A percentile compares a stretch with the other conserved stretches of the same genome.
Evolutionary conservation across 2,888 invertebrate species (phyloP).

Genomic region (Clistopyga incitator): DNA sequence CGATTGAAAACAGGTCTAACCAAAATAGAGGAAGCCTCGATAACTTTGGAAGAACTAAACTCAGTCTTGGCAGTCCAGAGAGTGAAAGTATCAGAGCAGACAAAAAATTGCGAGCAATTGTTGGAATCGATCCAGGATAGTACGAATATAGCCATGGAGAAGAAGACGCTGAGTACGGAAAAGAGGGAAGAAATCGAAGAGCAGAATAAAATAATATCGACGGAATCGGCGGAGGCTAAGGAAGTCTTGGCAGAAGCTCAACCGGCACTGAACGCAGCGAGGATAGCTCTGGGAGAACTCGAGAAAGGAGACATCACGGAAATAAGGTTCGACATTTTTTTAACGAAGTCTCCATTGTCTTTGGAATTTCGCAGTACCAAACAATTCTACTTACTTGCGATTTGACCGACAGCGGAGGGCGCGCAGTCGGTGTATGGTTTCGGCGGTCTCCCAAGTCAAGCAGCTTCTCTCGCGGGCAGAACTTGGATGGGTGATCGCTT

Average conservation of each 20-base stretch:
- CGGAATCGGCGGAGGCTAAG: conserved; percentile 94
- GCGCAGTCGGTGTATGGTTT: no score
- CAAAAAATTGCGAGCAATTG: conserved; percentile 92
- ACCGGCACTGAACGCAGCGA: conserved; percentile 93
- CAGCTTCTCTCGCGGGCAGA: no score
- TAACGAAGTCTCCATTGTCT: not conserved
- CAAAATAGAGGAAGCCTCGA: conserved; percentile 95
- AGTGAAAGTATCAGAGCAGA: conserved; percentile 92
- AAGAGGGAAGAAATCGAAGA: conserved; percentile 94
- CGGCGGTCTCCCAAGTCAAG: no score
- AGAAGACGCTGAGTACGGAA: conserved; percentile 91
- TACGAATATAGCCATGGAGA: conserved; percentile 90
- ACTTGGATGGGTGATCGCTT: no score
- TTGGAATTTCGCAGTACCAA: not conserved
- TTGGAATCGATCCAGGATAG: conserved; percentile 90
- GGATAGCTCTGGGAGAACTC: conserved; percentile 91
- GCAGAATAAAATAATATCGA: conserved; percentile 91
- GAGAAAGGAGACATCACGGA: conserved; percentile 97
- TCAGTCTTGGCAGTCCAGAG: conserved; percentile 93
- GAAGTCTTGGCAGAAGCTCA: conserved; percentile 92
- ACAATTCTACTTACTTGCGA: not conserved
- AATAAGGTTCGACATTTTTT: conserved; percentile 85
- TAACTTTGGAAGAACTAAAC: conserved; percentile 92
- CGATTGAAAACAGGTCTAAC: conserved; percentile 83
- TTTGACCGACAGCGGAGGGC: no score